Evolutionary conservation across 2,888 invertebrate genomes (phyloP).

Genomic region (Drosophila aldrichi): DNA sequence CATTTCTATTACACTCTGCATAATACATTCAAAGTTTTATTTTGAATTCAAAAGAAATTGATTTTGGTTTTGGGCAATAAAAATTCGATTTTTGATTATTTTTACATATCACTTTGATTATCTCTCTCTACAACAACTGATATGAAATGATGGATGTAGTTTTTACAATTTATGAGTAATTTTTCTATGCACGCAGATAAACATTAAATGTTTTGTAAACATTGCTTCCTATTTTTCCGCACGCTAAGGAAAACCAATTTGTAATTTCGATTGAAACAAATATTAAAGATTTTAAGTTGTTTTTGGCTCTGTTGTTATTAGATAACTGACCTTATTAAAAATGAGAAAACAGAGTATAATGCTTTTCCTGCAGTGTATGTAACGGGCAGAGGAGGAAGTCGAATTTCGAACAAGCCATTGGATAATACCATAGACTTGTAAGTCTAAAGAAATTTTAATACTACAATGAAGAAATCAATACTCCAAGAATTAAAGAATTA

Average conservation of each 20-base stretch:
- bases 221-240: background rate
- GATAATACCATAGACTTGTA: too few species aligned
- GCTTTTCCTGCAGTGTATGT: background rate
- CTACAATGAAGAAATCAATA: too few species aligned
- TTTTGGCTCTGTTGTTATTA: background rate
- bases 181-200: background rate
- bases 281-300: background rate
- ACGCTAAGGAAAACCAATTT: background rate
- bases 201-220: slow-evolving; percentile 5
- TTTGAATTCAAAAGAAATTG: background rate
- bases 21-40: too few species aligned
- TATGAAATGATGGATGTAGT: background rate
- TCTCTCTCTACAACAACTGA: background rate
- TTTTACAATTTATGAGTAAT: slow-evolving; percentile 1
- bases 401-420: too few species aligned
- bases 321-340: too few species aligned
- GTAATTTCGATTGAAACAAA: slow-evolving; percentile 1
- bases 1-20: background rate
- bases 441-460: too few species aligned
- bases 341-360: background rate
- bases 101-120: background rate
- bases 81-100: background rate
- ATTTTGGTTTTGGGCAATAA: background rate
- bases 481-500: too few species aligned
- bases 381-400: background rate